A percentile compares a stretch with the other conserved stretches of the same genome.
Evolutionary conservation across 1,140 invertebrate genomes (phyloP).

Genomic region (Nomia melanderi): DNA sequence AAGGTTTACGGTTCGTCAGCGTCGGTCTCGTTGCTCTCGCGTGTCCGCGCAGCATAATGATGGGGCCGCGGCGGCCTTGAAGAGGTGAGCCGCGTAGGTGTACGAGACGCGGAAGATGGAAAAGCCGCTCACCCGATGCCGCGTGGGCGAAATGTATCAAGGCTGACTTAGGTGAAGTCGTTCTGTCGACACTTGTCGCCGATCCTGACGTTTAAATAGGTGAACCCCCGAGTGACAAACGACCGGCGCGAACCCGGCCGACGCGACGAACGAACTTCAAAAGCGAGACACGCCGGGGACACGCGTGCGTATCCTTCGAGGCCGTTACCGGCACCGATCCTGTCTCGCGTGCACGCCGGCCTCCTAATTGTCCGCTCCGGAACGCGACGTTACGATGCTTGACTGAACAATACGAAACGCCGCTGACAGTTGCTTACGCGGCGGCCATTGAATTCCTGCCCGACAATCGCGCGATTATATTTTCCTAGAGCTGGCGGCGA

Average conservation of each 20-base stretch:
- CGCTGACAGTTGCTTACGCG: no score
- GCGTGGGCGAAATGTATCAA: constrained; percentile 80
- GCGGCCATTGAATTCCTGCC: no score
- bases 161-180: constrained; percentile 67
- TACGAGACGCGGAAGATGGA: constrained; percentile 77
- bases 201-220: constrained; percentile 61
- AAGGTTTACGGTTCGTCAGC: constrained; percentile 51
- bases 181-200: constrained; percentile 66
- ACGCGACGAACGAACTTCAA: constrained; percentile 48
- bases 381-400: no score
- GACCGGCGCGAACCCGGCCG: constrained; percentile 51
- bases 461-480: no score
- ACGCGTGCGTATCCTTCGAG: constrained; percentile 23
- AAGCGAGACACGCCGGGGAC: constrained; percentile 16
- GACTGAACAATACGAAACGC: no score
- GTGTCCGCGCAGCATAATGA: constrained; percentile 52
- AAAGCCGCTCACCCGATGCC: constrained; percentile 71
- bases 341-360: not conserved
- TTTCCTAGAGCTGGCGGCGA: no score
- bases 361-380: not conserved
- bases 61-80: constrained; percentile 71
- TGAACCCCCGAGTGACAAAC: constrained; percentile 58
- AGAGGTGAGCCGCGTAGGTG: constrained; percentile 69
- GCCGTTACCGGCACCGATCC: not conserved
- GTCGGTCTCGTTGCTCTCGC: not conserved